Percentiles rank a stretch among this genome's conserved stretches.
phyloP scores from a whole-genome alignment of 2,113 vertebrate species.

The Sorex fumeus region DNA sequence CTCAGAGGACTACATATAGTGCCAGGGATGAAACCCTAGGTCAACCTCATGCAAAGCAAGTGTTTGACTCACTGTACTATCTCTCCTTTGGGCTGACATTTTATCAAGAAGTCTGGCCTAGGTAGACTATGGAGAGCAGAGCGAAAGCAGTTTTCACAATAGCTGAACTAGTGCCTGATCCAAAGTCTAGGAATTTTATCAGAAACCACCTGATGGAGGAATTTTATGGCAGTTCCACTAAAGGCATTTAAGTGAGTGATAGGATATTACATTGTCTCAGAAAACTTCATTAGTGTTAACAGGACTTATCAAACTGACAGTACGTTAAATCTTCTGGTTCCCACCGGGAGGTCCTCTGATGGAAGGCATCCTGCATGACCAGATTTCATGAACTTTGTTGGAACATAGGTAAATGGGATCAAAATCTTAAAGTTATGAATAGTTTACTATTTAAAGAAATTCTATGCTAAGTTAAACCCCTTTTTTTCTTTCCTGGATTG shows the following conservation, averaged over 20 bases:
- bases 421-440: conserved; percentile 43
- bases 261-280: conserved; percentile 52
- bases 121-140: background rate
- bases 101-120: background rate
- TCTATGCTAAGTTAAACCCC: conserved; percentile 14
- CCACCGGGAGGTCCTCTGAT: background rate
- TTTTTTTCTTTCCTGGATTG: background rate
- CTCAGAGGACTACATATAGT: no score
- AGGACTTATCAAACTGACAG: conserved; percentile 52
- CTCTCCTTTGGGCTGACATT: no score
- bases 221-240: conserved; percentile 42
- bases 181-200: conserved; percentile 61
- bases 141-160: background rate
- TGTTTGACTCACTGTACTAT: no score
- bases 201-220: conserved; percentile 24
- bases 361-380: conserved; percentile 25
- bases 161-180: conserved; percentile 13
- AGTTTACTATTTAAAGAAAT: conserved; percentile 29
- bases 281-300: conserved; percentile 44
- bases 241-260: conserved; percentile 46
- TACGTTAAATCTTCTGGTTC: conserved; percentile 21
- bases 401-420: conserved; percentile 26
- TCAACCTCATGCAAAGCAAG: no score
- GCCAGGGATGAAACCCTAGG: no score
- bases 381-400: background rate